Evolutionary conservation across 2,888 invertebrate species (phyloP).

Genomic region (Drosophila stalkeri): DNA sequence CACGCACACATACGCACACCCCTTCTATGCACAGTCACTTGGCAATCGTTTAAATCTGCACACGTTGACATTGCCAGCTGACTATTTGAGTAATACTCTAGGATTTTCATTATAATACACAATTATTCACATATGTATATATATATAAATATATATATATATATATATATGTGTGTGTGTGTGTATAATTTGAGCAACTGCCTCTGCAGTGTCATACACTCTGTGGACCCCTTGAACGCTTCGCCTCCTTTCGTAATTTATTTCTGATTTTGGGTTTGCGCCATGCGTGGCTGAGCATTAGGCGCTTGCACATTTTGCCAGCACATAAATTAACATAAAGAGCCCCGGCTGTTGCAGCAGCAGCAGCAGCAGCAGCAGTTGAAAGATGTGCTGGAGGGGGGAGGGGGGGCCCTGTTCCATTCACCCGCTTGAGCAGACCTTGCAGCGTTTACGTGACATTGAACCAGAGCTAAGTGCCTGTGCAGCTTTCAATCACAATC

Average conservation of each 20-base stretch:
- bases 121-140: constrained; percentile 58
- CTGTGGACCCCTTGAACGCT: background rate
- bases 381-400: background rate
- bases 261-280: constrained; percentile 73
- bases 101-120: constrained; percentile 79
- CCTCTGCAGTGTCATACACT: constrained; percentile 34
- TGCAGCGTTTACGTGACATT: constrained; percentile 77
- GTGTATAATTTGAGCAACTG: constrained; percentile 59
- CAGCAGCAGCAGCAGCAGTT: background rate
- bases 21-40: background rate
- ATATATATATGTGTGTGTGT: constrained; percentile 1
- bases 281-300: constrained; percentile 76
- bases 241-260: constrained; percentile 60
- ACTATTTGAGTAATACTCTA: constrained; percentile 76
- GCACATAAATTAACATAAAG: constrained; percentile 79
- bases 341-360: constrained; percentile 27
- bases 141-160: background rate
- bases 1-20: background rate
- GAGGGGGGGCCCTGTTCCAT: too few relatives aligned
- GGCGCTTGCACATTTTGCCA: constrained; percentile 79
- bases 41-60: constrained; percentile 72
- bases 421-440: constrained; percentile 39
- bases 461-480: constrained; percentile 64
- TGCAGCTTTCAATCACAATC: constrained; percentile 50
- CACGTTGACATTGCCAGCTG: constrained; percentile 72